phyloP scores from a whole-genome alignment of 2,113 vertebrate species.

The Anolis carolinensis region DNA sequence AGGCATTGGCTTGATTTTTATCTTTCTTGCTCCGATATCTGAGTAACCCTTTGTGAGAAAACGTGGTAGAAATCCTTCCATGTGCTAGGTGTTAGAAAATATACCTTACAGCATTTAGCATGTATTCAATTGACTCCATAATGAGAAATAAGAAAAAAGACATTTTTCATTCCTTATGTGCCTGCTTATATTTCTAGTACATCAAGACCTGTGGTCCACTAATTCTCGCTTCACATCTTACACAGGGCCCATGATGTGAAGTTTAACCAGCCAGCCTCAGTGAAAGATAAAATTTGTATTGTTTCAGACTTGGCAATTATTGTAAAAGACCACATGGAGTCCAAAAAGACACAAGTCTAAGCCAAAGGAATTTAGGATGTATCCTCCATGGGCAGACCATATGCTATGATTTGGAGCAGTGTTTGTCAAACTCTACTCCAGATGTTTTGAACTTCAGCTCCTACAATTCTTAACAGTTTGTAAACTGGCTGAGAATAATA shows the following conservation, averaged over 20 bases:
- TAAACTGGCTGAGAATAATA: too few species aligned
- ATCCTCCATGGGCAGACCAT: accelerated
- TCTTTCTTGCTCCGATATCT: not conserved
- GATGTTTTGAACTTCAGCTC: too few species aligned
- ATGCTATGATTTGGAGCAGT: slow-evolving; percentile 1
- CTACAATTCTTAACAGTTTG: too few species aligned
- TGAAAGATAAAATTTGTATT: slow-evolving; percentile 13
- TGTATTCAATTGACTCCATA: not conserved
- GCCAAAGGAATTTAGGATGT: not conserved
- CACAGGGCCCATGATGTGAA: not conserved
- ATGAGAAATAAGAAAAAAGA: not conserved
- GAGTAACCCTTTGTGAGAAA: not conserved
- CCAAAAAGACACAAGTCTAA: slow-evolving; percentile 47
- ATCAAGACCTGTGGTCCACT: not conserved
- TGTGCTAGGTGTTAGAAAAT: not conserved
- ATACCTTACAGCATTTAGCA: not conserved
- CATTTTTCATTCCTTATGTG: not conserved
- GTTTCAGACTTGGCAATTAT: not conserved
- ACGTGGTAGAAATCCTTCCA: not conserved
- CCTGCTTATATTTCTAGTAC: not conserved
- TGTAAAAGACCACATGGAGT: not conserved
- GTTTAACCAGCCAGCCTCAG: not conserved
- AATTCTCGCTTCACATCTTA: not conserved
- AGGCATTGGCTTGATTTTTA: too few species aligned
- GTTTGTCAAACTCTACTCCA: too few species aligned